Base-by-base conservation (phyloP, 1,140 invertebrate genomes). In the Cryptotermes secundus region DNA sequence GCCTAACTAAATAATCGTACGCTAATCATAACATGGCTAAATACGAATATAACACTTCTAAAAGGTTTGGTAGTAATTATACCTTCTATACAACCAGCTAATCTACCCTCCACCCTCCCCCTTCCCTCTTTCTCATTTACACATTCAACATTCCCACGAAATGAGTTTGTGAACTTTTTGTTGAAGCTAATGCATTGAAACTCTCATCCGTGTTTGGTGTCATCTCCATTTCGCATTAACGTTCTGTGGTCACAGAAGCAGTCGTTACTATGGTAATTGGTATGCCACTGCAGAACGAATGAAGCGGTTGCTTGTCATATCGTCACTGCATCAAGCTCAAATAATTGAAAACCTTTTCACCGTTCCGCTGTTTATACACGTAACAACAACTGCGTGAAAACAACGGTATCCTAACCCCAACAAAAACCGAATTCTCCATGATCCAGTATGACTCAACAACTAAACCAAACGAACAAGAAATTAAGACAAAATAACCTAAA, bases 121-220 rank as follows among this genome's bases (percentile, higher is more conserved):
- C 53, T 19, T 22, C n/a, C 59, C 26, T n/a, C 2, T 31, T 72
- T 72, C 59, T 72, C 59, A 72, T 72, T 72, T 72, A 72, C 59
- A 72, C 59, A 72, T 72, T 72, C 26, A 31, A 72, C 59, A 72
- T 72, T 31, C 59, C 59, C 59, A 9, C 59, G 59, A 3, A 72
- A 72, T 72, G 59, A 72, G 59, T 72, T 72, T n/a, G 59, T n/a
- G 59, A 72, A 72, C 19, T 72, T 72, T 72, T 72, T 72, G 59
- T 72, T 72, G 59, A 72, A 72, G 59, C 59, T 72, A n/a, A 72
- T 72, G 59, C 59, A 72, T 31, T 72, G n/a, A 72, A 72, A 72
- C 59, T 72, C 59, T 31, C 59, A 72, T 72, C 59, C 59, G 59
- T 72, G 59, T 72, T 72, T 72, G 59, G 59, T 72, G 59, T 72